Percentiles rank a stretch among this genome's conserved stretches.
phyloP scores from a whole-genome alignment of 2,888 invertebrate genomes.

The Lithodes maja region DNA sequence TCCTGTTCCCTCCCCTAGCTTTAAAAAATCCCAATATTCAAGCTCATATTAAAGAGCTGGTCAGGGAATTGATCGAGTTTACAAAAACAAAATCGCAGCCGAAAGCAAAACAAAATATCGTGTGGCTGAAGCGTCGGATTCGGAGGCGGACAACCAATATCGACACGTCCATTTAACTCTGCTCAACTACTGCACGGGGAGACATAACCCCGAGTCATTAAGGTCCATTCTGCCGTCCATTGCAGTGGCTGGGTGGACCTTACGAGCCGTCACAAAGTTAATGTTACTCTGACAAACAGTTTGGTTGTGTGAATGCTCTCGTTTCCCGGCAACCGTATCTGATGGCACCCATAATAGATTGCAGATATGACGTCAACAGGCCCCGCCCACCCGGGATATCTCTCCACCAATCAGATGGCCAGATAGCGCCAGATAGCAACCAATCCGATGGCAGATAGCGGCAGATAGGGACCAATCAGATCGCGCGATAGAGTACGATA shows the following conservation, averaged over 20 bases:
- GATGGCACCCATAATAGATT: conserved; percentile 70
- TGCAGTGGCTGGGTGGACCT: conserved; percentile 63
- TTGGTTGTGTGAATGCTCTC: conserved; percentile 69
- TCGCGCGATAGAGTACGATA: conserved; percentile 65
- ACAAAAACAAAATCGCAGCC: conserved; percentile 2
- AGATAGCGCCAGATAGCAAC: conserved; percentile 69
- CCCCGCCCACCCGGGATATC: conserved; percentile 67
- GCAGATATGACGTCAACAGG: conserved; percentile 69
- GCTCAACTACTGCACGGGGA: conserved; percentile 65
- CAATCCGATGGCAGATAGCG: conserved; percentile 70
- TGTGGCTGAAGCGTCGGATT: conserved; percentile 60
- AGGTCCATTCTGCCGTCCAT: conserved; percentile 69
- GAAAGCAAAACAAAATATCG: conserved; percentile 26
- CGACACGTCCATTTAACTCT: conserved; percentile 69
- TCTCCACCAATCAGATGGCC: conserved; percentile 69
- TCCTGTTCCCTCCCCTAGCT: background rate
- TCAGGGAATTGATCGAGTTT: background rate
- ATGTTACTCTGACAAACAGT: conserved; percentile 69
- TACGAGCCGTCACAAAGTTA: conserved; percentile 68
- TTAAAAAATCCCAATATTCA: background rate
- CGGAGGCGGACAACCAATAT: conserved; percentile 65
- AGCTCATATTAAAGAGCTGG: background rate
- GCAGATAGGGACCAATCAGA: conserved; percentile 70
- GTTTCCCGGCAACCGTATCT: conserved; percentile 69
- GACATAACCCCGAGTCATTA: conserved; percentile 69